These are phyloP conservation scores for Chromobotia macracanthus DNA, from an alignment of 2,797 vertebrate genomes.

Conservation along the genomic window DNA sequence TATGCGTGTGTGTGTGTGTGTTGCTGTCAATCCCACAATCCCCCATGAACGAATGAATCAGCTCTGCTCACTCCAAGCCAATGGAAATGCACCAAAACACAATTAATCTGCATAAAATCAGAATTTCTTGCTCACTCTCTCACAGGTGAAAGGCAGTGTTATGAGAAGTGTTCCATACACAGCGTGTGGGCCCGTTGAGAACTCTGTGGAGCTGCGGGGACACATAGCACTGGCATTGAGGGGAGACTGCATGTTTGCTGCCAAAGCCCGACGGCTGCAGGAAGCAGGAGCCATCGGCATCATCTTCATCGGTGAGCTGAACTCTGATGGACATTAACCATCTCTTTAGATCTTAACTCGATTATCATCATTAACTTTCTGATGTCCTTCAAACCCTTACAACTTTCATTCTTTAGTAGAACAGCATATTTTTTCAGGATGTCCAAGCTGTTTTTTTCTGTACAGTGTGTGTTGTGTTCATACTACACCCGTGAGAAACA, in stretches of 20 bases:
- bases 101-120: neutral
- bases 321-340: neutral
- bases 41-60: no score
- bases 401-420: no score
- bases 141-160: constrained; percentile 79
- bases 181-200: constrained; percentile 75
- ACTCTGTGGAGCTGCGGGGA: constrained; percentile 69
- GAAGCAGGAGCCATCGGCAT: constrained; percentile 77
- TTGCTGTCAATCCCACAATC: no score
- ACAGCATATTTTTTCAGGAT: no score
- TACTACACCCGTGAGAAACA: no score
- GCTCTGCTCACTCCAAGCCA: neutral
- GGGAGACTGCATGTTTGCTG: constrained; percentile 84
- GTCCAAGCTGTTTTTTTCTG: no score
- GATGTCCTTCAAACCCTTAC: neutral
- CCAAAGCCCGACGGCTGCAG: constrained; percentile 79
- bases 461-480: no score
- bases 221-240: constrained; percentile 76
- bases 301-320: constrained; percentile 79
- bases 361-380: neutral
- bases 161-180: constrained; percentile 76
- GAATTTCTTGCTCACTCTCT: neutral
- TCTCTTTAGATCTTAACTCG: neutral
- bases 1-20: no score
- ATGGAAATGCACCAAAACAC: neutral